Conservation (phyloP, 2,888 invertebrate genomes). For the Drosophila austrosaltans region DNA sequence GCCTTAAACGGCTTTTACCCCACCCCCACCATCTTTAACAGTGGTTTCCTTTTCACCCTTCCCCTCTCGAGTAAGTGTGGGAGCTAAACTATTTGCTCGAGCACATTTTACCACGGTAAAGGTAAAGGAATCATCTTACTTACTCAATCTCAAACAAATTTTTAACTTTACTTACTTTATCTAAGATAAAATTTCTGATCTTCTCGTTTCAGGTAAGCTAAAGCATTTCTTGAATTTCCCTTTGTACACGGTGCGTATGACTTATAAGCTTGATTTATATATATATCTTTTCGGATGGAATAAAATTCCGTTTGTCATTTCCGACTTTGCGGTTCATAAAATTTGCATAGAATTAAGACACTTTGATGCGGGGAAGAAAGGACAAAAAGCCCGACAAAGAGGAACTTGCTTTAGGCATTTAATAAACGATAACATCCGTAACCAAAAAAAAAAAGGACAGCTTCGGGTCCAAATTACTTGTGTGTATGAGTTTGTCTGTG, state of each 20-base stretch:
- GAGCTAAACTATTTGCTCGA: constrained; percentile 8
- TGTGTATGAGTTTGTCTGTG: background rate
- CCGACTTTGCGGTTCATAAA: constrained; percentile 17
- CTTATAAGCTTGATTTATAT: constrained; percentile 48
- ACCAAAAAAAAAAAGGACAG: constrained; percentile 33
- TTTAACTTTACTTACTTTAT: constrained; percentile 19
- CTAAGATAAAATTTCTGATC: constrained; percentile 10
- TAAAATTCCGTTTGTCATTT: constrained; percentile 9
- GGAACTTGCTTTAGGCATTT: constrained; percentile 26
- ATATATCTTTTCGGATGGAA: constrained; percentile 7
- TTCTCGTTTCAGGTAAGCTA: constrained; percentile 70
- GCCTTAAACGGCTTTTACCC: constrained; percentile 38
- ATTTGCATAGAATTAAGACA: constrained; percentile 19
- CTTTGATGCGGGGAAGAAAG: background rate
- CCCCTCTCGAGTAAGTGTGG: constrained; percentile 18
- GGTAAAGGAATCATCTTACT: constrained; percentile 18
- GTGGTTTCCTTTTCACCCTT: background rate
- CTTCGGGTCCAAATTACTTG: constrained; percentile 13
- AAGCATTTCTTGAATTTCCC: constrained; percentile 30
- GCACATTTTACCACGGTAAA: constrained; percentile 23
- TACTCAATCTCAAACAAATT: constrained; percentile 10
- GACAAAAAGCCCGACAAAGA: background rate
- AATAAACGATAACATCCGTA: constrained; percentile 52
- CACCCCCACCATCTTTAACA: constrained; percentile 3
- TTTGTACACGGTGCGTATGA: constrained; percentile 60